Evolutionary conservation across 2,797 vertebrate species (phyloP).

Genomic region (Hippocampus kuda): DNA sequence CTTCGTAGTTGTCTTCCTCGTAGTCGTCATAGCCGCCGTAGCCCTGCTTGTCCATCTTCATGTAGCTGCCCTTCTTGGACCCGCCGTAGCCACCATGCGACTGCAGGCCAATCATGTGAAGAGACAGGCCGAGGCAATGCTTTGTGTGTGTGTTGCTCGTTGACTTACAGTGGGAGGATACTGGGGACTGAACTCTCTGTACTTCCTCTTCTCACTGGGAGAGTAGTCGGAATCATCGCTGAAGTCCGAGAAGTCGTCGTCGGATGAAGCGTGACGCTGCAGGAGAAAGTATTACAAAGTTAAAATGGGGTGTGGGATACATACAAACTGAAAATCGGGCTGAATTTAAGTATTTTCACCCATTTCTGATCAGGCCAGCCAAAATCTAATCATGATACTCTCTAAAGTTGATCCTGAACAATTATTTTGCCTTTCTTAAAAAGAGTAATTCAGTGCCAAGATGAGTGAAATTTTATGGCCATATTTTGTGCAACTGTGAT

Average conservation of each 20-base stretch:
- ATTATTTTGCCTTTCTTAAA: too few species aligned
- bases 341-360: too few species aligned
- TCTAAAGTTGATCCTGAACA: not conserved
- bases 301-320: not conserved
- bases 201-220: slow-evolving; percentile 82
- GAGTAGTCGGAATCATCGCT: slow-evolving; percentile 93
- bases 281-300: not conserved
- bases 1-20: slow-evolving; percentile 81
- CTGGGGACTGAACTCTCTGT: slow-evolving; percentile 86
- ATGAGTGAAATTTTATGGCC: too few species aligned
- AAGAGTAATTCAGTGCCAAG: too few species aligned
- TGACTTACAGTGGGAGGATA: slow-evolving; percentile 74
- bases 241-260: slow-evolving; percentile 86
- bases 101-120: slow-evolving; percentile 35
- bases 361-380: not conserved
- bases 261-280: slow-evolving; percentile 88
- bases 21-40: slow-evolving; percentile 83
- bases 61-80: slow-evolving; percentile 73
- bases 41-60: slow-evolving; percentile 82
- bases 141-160: not conserved
- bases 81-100: slow-evolving; percentile 72
- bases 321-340: too few species aligned
- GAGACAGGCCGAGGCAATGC: not conserved
- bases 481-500: too few species aligned
- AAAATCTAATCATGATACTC: not conserved